Conservation (phyloP, 2,888 invertebrate genomes). For the Catocala sponsa region DNA sequence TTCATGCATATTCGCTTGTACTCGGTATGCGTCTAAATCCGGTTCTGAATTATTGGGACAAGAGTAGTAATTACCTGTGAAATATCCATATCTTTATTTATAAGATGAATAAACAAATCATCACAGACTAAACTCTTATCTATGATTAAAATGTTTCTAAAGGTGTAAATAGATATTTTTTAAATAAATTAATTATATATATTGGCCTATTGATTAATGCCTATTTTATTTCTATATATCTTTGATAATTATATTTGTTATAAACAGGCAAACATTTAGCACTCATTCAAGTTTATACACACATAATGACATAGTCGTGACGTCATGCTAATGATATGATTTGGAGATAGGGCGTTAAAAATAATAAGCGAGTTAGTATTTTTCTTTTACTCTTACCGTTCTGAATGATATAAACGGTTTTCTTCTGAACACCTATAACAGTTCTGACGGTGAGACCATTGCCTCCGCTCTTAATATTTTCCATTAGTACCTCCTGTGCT, state of each 20-base stretch:
- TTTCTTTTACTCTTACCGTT: conserved; percentile 64
- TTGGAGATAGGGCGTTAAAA: too few relatives aligned
- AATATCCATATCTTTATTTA: neutral
- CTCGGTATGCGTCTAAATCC: conserved; percentile 75
- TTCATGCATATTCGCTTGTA: conserved; percentile 82
- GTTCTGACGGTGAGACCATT: conserved; percentile 82
- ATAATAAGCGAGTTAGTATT: too few relatives aligned
- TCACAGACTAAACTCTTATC: neutral
- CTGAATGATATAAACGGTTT: conserved; percentile 78
- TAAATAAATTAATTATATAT: too few relatives aligned
- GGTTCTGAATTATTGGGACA: conserved; percentile 81
- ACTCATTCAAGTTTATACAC: too few relatives aligned
- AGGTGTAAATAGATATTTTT: too few relatives aligned
- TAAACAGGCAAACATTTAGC: too few relatives aligned
- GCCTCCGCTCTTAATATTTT: conserved; percentile 82
- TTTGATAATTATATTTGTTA: too few relatives aligned
- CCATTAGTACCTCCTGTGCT: conserved; percentile 82
- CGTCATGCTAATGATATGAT: too few relatives aligned
- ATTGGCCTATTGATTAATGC: too few relatives aligned
- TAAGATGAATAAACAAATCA: neutral
- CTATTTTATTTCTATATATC: too few relatives aligned
- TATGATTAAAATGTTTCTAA: too few relatives aligned
- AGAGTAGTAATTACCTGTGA: conserved; percentile 74
- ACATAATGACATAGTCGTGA: too few relatives aligned
- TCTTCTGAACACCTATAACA: conserved; percentile 67